Evolutionary conservation across 2,888 invertebrate species (phyloP), one percentile per base, ranked within the genome.

Genomic region (Nebria brevicollis): DNA sequence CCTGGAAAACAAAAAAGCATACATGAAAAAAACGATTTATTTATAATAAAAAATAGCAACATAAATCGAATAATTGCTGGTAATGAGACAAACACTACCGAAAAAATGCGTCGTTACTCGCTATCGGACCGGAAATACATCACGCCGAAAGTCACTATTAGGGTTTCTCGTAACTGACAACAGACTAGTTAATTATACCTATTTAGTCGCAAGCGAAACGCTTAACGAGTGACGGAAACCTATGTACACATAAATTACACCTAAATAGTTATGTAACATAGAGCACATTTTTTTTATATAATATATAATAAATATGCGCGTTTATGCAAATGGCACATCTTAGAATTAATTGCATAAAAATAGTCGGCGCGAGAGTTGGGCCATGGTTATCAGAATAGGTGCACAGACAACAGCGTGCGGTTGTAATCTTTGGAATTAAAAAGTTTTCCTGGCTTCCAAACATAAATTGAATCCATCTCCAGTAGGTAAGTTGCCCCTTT

Each of bases 151-250:
- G 54, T 54, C 2, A 54, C 11, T 54, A 13, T 72, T 77, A 77
- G 72, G 77, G 26, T 54, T 20, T 11, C 64, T 8, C 43, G 54
- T 54, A 54, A 54, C 54, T 54, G 77, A 77, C 77, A 77, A 77
- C 54, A 72, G 77, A 77, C 77, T 43, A 77, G 72, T 77, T 77
- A 77, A 77, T 77, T 77, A 77, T 72, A 72, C 72, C 77, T 77
- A 77, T 77, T 77, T 77, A 77, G 72, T 77, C 72, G 54, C 77
- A 77, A 77, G 70, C 66, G 77, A 77, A 77, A 77, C 77, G 77
- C 77, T 68, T 26, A 75, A 64, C 75, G 70, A 34, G 54, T 25
- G 13, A 54, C 54, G 54, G 34, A 34, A 34, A 34, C 4, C 4
- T 34, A 34, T 34, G 34, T 34, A 34, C 13, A 54, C 54, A 13